Evolutionary conservation across 1,140 invertebrate genomes (phyloP).

Genomic region (Drosophila ohnishii): DNA sequence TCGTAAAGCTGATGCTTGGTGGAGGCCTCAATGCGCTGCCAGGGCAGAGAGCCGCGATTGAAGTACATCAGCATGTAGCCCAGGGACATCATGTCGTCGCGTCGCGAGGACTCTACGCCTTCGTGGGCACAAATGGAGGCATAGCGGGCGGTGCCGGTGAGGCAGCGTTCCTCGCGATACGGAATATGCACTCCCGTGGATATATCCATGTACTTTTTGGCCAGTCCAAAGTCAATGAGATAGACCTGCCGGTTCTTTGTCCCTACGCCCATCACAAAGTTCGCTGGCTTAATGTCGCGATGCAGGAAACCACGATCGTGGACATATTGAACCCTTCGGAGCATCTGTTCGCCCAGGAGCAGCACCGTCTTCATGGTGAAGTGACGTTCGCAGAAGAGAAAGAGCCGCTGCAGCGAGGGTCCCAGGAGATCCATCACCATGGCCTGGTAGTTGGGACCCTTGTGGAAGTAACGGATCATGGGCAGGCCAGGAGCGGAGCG

Average conservation of each 20-base stretch:
- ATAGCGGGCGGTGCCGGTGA: slow-evolving; percentile 97
- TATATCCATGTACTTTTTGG: slow-evolving; percentile 96
- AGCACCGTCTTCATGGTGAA: slow-evolving; percentile 99
- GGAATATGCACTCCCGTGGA: slow-evolving; percentile 93
- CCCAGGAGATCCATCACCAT: slow-evolving; percentile 98
- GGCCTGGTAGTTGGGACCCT: slow-evolving; percentile 95
- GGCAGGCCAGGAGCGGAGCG: slow-evolving; percentile 96
- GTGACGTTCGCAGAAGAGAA: slow-evolving; percentile 96
- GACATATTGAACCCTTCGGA: slow-evolving; percentile 94
- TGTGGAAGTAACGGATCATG: slow-evolving; percentile 94
- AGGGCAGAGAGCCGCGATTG: slow-evolving; percentile 94
- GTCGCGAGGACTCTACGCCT: slow-evolving; percentile 93
- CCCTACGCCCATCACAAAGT: slow-evolving; percentile 98
- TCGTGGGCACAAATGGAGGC: slow-evolving; percentile 98
- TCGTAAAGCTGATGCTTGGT: slow-evolving; percentile 98
- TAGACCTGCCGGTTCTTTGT: slow-evolving; percentile 96
- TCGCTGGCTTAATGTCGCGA: slow-evolving; percentile 97
- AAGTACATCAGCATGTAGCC: slow-evolving; percentile 98
- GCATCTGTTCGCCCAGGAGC: slow-evolving; percentile 97
- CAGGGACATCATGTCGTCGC: slow-evolving; percentile 97
- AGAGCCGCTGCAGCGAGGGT: slow-evolving; percentile 97
- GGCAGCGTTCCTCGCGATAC: slow-evolving; percentile 97
- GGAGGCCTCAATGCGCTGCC: slow-evolving; percentile 95
- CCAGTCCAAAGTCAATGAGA: slow-evolving; percentile 97
- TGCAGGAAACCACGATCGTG: slow-evolving; percentile 98